These are phyloP conservation scores for Podargus strigoides DNA, from an alignment of 2,797 vertebrate genomes.

Conservation along the genomic window DNA sequence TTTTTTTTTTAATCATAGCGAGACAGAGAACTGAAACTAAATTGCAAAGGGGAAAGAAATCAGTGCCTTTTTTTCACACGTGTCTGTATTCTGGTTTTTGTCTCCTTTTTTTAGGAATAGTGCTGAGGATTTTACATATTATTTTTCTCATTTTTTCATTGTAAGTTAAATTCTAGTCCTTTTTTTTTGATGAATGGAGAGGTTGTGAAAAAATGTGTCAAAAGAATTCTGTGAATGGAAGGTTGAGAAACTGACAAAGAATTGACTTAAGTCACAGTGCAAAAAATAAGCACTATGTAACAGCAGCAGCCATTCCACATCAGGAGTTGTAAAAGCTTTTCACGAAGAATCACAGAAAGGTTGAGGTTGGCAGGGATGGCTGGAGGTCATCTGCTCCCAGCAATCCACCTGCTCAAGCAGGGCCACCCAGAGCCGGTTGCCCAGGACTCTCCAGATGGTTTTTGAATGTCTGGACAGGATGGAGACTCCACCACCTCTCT, in stretches of 20 bases:
- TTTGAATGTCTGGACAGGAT: not conserved
- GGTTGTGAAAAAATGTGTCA: not conserved
- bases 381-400: not conserved
- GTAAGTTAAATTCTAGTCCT: not conserved
- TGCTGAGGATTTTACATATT: not conserved
- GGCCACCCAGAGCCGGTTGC: not conserved
- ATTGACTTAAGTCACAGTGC: not conserved
- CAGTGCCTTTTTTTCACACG: not conserved
- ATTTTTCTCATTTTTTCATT: not conserved
- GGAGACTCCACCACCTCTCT: not conserved
- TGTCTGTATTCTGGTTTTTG: not conserved
- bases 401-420: not conserved
- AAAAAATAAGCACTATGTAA: not conserved
- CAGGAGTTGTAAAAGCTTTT: not conserved
- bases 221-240: not conserved
- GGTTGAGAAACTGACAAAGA: not conserved
- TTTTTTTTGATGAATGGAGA: not conserved
- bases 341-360: not conserved
- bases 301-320: not conserved
- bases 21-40: not conserved
- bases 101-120: not conserved
- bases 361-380: not conserved
- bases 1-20: not conserved
- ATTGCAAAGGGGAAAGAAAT: not conserved
- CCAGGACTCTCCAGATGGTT: not conserved